phyloP scores from a whole-genome alignment of 2,113 vertebrate species.

The Otolemur garnettii region DNA sequence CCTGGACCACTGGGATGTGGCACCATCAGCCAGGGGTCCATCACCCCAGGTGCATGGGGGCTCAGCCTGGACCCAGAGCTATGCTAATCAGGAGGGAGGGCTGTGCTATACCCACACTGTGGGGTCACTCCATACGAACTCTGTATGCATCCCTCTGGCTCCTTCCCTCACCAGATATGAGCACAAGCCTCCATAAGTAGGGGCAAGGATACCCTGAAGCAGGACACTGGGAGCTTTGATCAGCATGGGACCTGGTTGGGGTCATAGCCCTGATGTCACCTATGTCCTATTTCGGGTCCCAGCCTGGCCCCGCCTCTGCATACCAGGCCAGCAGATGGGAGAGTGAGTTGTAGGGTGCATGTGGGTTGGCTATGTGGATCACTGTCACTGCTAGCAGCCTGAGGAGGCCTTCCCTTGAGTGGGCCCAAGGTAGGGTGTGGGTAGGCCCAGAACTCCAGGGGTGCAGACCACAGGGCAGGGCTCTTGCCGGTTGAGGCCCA shows the following conservation, averaged over 20 bases:
- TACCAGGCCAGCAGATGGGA: not conserved
- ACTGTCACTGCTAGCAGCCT: not conserved
- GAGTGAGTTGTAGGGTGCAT: not conserved
- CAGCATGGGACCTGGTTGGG: not conserved
- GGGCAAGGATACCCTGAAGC: not conserved
- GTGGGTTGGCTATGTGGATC: not conserved
- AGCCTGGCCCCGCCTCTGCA: not conserved
- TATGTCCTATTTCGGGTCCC: not conserved
- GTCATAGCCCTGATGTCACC: not conserved
- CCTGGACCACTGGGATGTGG: not conserved
- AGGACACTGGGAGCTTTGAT: not conserved
- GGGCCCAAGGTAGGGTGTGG: too few relatives aligned
- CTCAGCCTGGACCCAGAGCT: too few relatives aligned
- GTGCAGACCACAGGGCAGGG: too few relatives aligned
- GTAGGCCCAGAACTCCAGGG: not conserved
- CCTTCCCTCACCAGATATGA: not conserved
- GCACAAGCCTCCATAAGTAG: not conserved
- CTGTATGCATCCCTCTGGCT: not conserved
- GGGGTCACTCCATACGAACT: too few relatives aligned
- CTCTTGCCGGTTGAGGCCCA: not conserved
- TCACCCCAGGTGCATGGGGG: not conserved
- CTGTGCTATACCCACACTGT: too few relatives aligned
- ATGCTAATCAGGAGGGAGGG: too few relatives aligned
- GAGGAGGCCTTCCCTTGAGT: not conserved
- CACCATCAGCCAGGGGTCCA: not conserved